Evolutionary conservation across 2,888 invertebrate genomes (phyloP), one percentile per base, ranked within the genome.

Genomic region (Halictus ligatus): DNA sequence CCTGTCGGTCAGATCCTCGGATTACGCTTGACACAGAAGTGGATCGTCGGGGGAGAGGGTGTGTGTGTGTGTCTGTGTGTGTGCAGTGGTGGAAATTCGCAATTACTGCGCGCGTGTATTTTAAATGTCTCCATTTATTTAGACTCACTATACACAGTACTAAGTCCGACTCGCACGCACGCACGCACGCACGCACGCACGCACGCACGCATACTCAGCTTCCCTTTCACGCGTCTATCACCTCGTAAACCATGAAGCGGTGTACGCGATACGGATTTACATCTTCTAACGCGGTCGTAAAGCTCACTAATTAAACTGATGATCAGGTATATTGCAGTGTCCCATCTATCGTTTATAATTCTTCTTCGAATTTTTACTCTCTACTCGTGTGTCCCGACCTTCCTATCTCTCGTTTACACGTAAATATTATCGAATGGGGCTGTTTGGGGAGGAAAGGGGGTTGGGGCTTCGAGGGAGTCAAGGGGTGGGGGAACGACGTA

Each of bases 291-390:
- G 92, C 92, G 93, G 93, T 92, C 92, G 91, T 94, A 94, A 94
- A 94, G 92, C 93, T 93, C 92, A 91, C 94, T 94, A 93, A 93
- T 93, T 93, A 93, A 94, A 93, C 90, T 92, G 93, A 93, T 93
- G 93, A 94, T 94, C 93, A 93, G 92, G 93, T 95, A 94, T 95
- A 95, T 95, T 95, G 95, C 94, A 95, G 94, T 94, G 94, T 94
- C 95, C 95, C 94, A 94, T 94, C 91, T 93, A 93, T 88, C 87
- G 78, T 80, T 89, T 89, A 89, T 78, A 87, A 81, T 87, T 86
- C 75, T 71, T 77, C 71, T 29, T 29, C 10, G 48, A 50, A 83
- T 84, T 81, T 84, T 79, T 67, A 60, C 25, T 60, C 25, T 87
- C 89, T 92, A 91, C 89, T 90, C 91, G 85, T 89, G 84, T 89